Conservation (phyloP, 2,888 invertebrate species). For the Apoderus coryli region DNA sequence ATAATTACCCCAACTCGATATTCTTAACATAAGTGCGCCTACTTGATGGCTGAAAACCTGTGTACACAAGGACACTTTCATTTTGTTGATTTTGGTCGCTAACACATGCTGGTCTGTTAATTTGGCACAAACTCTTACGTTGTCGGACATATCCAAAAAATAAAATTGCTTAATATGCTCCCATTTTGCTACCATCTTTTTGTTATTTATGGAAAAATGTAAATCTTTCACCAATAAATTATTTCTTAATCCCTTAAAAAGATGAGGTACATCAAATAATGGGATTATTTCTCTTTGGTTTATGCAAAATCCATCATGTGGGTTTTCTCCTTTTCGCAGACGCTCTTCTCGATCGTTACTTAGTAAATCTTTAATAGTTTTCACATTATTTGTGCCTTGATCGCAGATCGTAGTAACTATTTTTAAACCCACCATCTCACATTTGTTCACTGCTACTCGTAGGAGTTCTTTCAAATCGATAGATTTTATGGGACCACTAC, state of each 20-base stretch:
- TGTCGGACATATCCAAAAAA: conserved; percentile 8
- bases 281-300: conserved; percentile 12
- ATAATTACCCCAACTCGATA: conserved; percentile 14
- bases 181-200: conserved; percentile 12
- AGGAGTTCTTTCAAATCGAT: conserved; percentile 3
- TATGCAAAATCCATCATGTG: conserved; percentile 11
- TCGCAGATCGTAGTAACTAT: conserved; percentile 19
- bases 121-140: conserved; percentile 11
- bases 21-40: conserved; percentile 13
- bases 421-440: conserved; percentile 14
- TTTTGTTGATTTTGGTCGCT: conserved; percentile 15
- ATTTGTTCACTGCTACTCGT: conserved; percentile 12
- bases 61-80: conserved; percentile 15
- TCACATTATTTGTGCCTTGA: conserved; percentile 19
- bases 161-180: conserved; percentile 12
- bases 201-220: conserved; percentile 9
- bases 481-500: conserved; percentile 6
- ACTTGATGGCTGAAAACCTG: conserved; percentile 15
- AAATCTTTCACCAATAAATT: conserved; percentile 13
- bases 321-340: conserved; percentile 9
- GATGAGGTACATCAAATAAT: conserved; percentile 14
- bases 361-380: conserved; percentile 14
- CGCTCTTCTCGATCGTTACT: conserved; percentile 11
- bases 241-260: conserved; percentile 15
- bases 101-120: conserved; percentile 15